Evolutionary conservation across 1,140 invertebrate species (phyloP).

Genomic region (Cydia amplana): DNA sequence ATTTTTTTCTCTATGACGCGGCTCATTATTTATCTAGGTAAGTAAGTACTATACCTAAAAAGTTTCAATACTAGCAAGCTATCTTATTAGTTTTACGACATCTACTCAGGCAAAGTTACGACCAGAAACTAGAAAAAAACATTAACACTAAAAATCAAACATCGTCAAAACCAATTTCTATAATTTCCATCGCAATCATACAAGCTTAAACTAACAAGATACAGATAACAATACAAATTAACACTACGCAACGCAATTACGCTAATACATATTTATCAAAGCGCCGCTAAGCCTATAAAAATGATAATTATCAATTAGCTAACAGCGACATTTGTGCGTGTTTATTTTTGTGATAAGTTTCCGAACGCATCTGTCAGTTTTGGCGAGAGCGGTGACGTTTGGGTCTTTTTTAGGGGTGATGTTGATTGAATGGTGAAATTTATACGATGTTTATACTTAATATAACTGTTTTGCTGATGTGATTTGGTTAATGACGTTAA

Average conservation of each 20-base stretch:
- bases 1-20: no score
- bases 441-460: background rate
- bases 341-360: slow-evolving; percentile 30
- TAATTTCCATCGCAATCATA: background rate
- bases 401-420: slow-evolving; percentile 31
- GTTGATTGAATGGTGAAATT: slow-evolving; percentile 19
- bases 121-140: background rate
- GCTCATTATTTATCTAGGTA: no score
- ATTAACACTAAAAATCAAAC: background rate
- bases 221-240: slow-evolving; percentile 30
- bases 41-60: no score
- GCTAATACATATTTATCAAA: slow-evolving; percentile 26
- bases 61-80: no score
- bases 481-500: background rate
- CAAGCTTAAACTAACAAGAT: slow-evolving; percentile 15
- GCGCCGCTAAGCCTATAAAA: slow-evolving; percentile 28
- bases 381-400: slow-evolving; percentile 29
- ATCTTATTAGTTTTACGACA: no score
- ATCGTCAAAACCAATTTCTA: background rate
- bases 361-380: slow-evolving; percentile 30
- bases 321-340: slow-evolving; percentile 30
- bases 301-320: slow-evolving; percentile 33
- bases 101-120: no score
- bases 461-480: background rate
- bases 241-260: slow-evolving; percentile 16